A percentile compares a stretch with the other conserved stretches of the same genome.
These are phyloP conservation scores for Eidolon helvum DNA, from an alignment of 2,113 vertebrate genomes.

Conservation along the genomic window DNA sequence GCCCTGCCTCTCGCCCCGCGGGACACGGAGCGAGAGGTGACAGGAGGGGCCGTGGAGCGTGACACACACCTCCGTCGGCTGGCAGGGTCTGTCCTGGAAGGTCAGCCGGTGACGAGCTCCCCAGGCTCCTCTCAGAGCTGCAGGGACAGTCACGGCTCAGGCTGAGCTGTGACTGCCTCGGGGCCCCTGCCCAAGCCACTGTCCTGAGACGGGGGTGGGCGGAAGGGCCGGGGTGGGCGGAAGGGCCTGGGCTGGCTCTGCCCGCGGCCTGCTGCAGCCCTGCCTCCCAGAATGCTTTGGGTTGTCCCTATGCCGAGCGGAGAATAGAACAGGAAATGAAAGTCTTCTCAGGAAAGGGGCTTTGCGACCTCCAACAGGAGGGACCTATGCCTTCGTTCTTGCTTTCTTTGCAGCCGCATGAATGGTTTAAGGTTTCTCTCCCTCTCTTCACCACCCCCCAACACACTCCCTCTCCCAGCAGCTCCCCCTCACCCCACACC, in stretches of 20 bases:
- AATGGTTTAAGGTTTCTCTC: background rate
- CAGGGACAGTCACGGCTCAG: background rate
- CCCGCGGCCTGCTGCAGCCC: background rate
- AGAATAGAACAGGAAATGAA: background rate
- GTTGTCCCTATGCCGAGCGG: background rate
- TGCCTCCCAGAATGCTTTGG: rapidly evolving
- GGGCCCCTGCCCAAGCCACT: background rate
- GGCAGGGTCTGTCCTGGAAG: background rate
- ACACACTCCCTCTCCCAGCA: background rate
- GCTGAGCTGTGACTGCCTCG: too few relatives aligned
- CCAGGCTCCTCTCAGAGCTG: background rate
- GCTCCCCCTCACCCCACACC: background rate
- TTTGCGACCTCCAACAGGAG: background rate
- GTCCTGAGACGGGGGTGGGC: background rate
- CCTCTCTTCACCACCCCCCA: rapidly evolving
- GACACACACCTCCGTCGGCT: rapidly evolving
- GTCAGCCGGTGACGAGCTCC: background rate
- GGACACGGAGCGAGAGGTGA: too few relatives aligned
- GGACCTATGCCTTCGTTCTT: background rate
- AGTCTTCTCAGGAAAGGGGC: background rate
- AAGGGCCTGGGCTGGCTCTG: background rate
- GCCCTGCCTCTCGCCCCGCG: background rate
- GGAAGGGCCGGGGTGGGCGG: background rate
- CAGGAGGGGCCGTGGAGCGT: rapidly evolving
- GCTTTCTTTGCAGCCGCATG: background rate